Evolutionary conservation across 2,113 vertebrate species (phyloP), one percentile per base, ranked within the genome.

Genomic region (Hemicordylus capensis): DNA sequence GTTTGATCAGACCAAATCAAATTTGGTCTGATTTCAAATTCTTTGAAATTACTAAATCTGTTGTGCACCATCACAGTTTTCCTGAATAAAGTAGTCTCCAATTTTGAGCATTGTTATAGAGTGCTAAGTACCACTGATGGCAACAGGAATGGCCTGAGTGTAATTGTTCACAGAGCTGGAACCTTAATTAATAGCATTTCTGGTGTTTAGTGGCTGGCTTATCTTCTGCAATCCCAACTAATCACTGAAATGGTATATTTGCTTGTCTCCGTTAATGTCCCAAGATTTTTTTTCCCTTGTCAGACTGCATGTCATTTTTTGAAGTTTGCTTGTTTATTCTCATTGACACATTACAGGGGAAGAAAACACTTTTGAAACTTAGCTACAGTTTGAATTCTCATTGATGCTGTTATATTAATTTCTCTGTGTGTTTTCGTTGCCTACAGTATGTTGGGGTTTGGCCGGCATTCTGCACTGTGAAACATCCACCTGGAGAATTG

Each of bases 401-500:
- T 39, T 58, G 72, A 42, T 81, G 84, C 82, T 74, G 89, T 81
- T 58, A 85, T 88, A 87, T 82, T 75, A 31, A 37, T 87, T 81
- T 15, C 1, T 67, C 1, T n/a, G 34, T 84, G 17, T 58, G 76
- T 87, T 90, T 90, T 88, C 3, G 1, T 89, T 92, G 48, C 87
- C 84, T 86, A 42, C 58, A 81, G 37, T 37, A 9, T 63, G 81
- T 70, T 90, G 2, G 15, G 90, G 77, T 90, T 91, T 94, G 81
- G 56, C 85, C 34, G 42, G 6, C 75, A 74, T 81, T 66, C 76
- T 61, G 85, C 86, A 59, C 91, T 92, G 83, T 56, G 90, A 85
- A 89, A 88, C 72, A 85, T 31, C 93, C 66, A 84, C 28, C 58
- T 84, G 88, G 51, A 89, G 79, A 87, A 94, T 90, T 42, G 6